These are phyloP conservation scores for Genyomyrus donnyi DNA, from an alignment of 2,113 vertebrate species.

Conservation along the genomic window DNA sequence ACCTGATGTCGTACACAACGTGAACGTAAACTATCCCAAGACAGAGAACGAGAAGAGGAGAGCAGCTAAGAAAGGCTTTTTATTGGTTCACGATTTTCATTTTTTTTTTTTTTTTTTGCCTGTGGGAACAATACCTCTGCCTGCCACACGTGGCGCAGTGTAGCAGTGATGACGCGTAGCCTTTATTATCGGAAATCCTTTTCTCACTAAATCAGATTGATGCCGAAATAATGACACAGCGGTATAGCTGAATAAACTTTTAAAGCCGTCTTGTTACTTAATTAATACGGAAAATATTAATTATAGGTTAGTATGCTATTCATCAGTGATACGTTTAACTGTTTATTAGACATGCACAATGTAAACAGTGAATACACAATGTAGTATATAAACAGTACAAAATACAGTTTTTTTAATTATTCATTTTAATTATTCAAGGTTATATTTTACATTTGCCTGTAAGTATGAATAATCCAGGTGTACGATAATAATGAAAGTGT, in stretches of 20 bases:
- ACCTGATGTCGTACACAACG: not conserved
- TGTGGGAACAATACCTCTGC: not conserved
- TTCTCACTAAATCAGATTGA: not conserved
- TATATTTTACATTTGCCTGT: not conserved
- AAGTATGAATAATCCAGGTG: not conserved
- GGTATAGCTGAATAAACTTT: not conserved
- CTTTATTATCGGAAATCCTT: not conserved
- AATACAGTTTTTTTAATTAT: not conserved
- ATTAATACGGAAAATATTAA: not conserved
- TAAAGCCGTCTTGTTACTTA: not conserved
- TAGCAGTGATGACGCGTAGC: not conserved
- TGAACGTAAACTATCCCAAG: not conserved
- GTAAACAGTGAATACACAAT: not conserved
- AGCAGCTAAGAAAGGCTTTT: not conserved
- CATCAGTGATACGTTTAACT: not conserved
- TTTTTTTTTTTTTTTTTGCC: not conserved
- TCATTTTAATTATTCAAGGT: not conserved
- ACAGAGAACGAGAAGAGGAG: not conserved
- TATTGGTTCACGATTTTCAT: not conserved
- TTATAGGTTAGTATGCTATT: not conserved
- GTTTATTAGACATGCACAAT: not conserved
- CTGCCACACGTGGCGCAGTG: not conserved
- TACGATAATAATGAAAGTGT: not conserved
- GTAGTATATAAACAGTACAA: too few species aligned
- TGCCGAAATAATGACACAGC: not conserved